These are phyloP conservation scores for Drosophila orena DNA, from an alignment of 1,140 invertebrate species.

Conservation along the genomic window DNA sequence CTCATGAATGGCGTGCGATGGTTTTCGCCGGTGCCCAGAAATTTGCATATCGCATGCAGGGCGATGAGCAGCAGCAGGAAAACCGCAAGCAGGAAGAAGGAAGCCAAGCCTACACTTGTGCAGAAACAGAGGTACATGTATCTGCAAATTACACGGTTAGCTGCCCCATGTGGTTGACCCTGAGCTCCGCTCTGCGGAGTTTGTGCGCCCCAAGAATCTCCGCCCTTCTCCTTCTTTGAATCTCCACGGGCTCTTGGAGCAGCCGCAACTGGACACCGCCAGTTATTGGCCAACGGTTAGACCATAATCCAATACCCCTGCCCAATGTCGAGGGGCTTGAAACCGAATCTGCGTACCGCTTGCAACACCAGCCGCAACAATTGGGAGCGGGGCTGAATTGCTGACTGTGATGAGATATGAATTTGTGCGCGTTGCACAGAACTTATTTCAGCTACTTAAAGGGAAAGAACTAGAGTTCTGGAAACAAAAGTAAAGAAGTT, in stretches of 20 bases:
- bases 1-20: constrained; percentile 56
- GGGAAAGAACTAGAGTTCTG: not conserved
- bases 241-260: constrained; percentile 1
- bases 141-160: constrained; percentile 50
- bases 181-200: constrained; percentile 12
- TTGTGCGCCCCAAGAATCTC: not conserved
- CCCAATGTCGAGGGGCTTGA: constrained; percentile 34
- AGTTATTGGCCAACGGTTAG: constrained; percentile 41
- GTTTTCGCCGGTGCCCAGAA: constrained; percentile 40
- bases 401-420: constrained; percentile 1
- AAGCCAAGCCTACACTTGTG: constrained; percentile 35
- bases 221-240: constrained; percentile 28
- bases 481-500: not conserved
- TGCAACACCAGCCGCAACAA: constrained; percentile 27
- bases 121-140: constrained; percentile 16
- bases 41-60: constrained; percentile 74
- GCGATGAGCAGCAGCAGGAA: constrained; percentile 47
- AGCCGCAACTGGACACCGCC: constrained; percentile 24
- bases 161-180: constrained; percentile 32
- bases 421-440: constrained; percentile 17
- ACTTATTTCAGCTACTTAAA: not conserved
- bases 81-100: constrained; percentile 78
- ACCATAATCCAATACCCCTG: constrained; percentile 39
- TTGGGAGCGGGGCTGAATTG: constrained; percentile 43
- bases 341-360: constrained; percentile 31